These are phyloP conservation scores for Ennomos fuscantarius DNA, from an alignment of 2,888 invertebrate genomes.

Conservation along the genomic window DNA sequence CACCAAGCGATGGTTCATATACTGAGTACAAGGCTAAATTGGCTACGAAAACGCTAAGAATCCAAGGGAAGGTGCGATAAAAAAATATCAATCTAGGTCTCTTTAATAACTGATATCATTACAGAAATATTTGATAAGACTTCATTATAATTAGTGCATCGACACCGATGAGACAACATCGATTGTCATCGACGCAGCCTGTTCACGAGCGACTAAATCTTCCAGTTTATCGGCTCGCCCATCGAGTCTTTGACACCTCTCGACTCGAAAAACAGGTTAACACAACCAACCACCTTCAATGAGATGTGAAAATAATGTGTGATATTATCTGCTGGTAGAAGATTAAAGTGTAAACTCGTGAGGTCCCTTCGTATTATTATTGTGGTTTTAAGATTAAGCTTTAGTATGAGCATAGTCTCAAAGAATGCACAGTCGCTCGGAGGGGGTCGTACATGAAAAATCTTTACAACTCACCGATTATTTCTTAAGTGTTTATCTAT, in stretches of 20 bases:
- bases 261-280: constrained; percentile 69
- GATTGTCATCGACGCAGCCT: constrained; percentile 26
- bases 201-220: constrained; percentile 24
- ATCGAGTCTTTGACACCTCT: constrained; percentile 67
- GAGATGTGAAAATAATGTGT: constrained; percentile 75
- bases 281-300: constrained; percentile 64
- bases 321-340: constrained; percentile 64
- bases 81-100: too few species aligned
- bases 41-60: too few species aligned
- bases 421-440: background rate
- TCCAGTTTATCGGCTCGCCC: constrained; percentile 55
- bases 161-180: constrained; percentile 39
- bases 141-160: constrained; percentile 46
- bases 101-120: background rate
- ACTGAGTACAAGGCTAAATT: too few species aligned
- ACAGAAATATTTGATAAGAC: constrained; percentile 4
- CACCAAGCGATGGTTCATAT: too few species aligned
- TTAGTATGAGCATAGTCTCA: constrained; percentile 9
- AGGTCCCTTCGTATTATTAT: constrained; percentile 44
- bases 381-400: background rate
- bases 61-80: too few species aligned
- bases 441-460: background rate
- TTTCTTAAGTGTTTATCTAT: too few species aligned
- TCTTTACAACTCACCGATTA: too few species aligned
- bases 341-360: constrained; percentile 57